Conservation (phyloP, 2,797 vertebrate species). For the Chromobotia macracanthus region DNA sequence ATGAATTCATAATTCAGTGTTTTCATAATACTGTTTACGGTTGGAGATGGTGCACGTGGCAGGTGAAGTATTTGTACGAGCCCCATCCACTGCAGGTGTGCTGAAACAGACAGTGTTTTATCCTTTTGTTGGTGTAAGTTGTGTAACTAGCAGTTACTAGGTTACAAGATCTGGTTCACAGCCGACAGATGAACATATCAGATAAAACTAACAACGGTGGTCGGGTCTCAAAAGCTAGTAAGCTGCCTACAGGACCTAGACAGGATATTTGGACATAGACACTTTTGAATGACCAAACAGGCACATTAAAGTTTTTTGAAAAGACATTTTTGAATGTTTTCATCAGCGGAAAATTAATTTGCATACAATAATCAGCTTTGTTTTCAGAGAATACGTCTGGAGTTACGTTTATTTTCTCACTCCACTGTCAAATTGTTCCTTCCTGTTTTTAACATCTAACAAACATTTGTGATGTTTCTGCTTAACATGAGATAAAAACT, state of each 20-base stretch:
- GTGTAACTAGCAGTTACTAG: constrained; percentile 61
- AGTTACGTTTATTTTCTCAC: too few relatives aligned
- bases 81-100: neutral
- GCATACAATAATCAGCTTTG: too few relatives aligned
- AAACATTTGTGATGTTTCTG: too few relatives aligned
- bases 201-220: constrained; percentile 63
- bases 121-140: constrained; percentile 66
- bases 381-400: too few relatives aligned
- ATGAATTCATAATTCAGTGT: neutral
- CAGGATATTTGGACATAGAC: constrained; percentile 37
- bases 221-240: constrained; percentile 69
- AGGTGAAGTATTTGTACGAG: constrained; percentile 7
- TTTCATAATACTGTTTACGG: neutral
- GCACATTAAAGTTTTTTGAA: too few relatives aligned
- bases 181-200: constrained; percentile 66
- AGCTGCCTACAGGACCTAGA: constrained; percentile 71
- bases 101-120: constrained; percentile 54
- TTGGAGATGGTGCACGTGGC: neutral
- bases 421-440: too few relatives aligned
- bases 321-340: too few relatives aligned
- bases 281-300: too few relatives aligned
- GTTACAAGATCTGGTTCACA: constrained; percentile 67
- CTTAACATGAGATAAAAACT: too few relatives aligned
- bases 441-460: too few relatives aligned
- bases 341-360: too few relatives aligned